These are phyloP conservation scores for Lasioglossum albipes DNA, from an alignment of 1,140 invertebrate species.

Conservation along the genomic window DNA sequence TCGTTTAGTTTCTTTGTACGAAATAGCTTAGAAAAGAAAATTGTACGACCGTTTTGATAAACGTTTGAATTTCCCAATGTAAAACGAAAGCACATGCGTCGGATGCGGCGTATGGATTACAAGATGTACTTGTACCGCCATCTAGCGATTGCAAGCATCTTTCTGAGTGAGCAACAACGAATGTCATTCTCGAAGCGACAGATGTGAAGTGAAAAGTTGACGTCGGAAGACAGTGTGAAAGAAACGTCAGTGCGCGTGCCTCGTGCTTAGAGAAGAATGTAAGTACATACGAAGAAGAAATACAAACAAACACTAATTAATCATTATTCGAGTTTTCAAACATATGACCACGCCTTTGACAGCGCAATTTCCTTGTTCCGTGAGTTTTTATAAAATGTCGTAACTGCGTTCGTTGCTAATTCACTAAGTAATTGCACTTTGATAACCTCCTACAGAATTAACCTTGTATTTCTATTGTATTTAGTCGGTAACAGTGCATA, in stretches of 20 bases:
- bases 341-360: background rate
- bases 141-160: slow-evolving; percentile 9
- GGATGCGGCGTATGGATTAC: background rate
- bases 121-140: slow-evolving; percentile 25
- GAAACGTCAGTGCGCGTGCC: background rate
- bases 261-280: slow-evolving; percentile 1
- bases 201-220: background rate
- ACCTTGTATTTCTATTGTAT: background rate
- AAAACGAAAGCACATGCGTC: background rate
- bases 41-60: background rate
- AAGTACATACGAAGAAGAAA: slow-evolving; percentile 11
- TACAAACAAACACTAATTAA: background rate
- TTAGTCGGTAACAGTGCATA: background rate
- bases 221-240: slow-evolving; percentile 2
- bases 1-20: background rate
- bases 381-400: background rate
- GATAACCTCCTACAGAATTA: background rate
- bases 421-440: background rate
- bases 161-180: background rate
- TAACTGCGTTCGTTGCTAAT: background rate
- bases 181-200: background rate
- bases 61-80: background rate
- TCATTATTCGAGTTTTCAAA: background rate
- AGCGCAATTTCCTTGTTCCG: slow-evolving; percentile 1
- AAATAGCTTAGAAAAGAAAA: background rate